These are phyloP conservation scores for Lydus trimaculatus DNA, from an alignment of 2,888 invertebrate genomes.

Conservation along the genomic window DNA sequence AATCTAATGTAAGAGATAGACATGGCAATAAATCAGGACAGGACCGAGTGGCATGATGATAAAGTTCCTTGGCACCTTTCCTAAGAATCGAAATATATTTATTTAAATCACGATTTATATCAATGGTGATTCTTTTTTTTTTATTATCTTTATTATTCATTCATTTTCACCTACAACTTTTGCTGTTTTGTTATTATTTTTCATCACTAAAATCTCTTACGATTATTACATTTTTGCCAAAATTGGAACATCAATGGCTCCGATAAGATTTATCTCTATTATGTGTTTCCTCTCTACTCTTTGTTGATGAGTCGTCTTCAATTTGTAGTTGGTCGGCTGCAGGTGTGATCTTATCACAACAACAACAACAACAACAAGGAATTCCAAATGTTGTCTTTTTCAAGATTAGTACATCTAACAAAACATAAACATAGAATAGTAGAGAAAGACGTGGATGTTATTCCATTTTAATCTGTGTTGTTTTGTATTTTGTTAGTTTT, in stretches of 20 bases:
- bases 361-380: constrained; percentile 38
- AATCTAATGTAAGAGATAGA: constrained; percentile 6
- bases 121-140: not conserved
- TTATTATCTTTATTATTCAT: no score
- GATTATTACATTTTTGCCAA: not conserved
- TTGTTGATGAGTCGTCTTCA: not conserved
- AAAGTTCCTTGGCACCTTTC: constrained; percentile 14
- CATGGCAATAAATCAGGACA: constrained; percentile 5
- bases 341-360: constrained; percentile 47
- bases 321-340: constrained; percentile 21
- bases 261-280: not conserved
- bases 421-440: constrained; percentile 43
- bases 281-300: not conserved
- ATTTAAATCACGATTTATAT: constrained; percentile 10
- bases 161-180: not conserved
- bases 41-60: constrained; percentile 11
- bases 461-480: not conserved
- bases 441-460: not conserved
- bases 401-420: constrained; percentile 48
- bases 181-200: not conserved
- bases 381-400: constrained; percentile 46
- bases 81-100: constrained; percentile 11
- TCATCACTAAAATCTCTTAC: no score
- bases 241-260: not conserved
- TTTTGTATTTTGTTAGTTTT: not conserved